Percentiles rank a stretch among this genome's conserved stretches.
These are phyloP conservation scores for Chelonoidis abingdonii DNA, from an alignment of 2,113 vertebrate genomes.

Conservation along the genomic window DNA sequence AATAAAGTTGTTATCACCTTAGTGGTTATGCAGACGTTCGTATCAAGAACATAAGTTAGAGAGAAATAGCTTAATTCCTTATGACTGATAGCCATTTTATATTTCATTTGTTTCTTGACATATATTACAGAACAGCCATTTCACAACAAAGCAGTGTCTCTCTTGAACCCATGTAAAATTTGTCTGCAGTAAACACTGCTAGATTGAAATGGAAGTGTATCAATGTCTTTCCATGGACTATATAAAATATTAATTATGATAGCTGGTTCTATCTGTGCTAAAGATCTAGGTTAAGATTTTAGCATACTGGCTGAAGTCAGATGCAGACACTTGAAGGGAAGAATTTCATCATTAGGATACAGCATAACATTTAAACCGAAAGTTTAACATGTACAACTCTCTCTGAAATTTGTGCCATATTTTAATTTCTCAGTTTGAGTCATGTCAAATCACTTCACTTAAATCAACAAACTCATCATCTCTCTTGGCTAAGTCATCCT, in stretches of 20 bases:
- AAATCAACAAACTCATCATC: slow-evolving; percentile 86
- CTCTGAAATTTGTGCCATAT: not conserved
- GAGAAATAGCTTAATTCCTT: not conserved
- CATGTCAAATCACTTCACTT: slow-evolving; percentile 57
- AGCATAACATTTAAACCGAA: not conserved
- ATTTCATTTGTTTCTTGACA: not conserved
- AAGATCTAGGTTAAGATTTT: not conserved
- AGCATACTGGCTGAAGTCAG: not conserved
- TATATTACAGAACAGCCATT: not conserved
- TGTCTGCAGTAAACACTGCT: not conserved
- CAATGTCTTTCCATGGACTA: not conserved
- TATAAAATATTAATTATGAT: not conserved
- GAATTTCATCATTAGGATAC: not conserved
- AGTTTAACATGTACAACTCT: not conserved
- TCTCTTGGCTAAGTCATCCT: slow-evolving; percentile 84
- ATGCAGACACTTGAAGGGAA: not conserved
- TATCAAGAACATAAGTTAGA: not conserved
- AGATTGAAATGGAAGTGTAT: slow-evolving; percentile 2
- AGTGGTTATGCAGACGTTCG: not conserved
- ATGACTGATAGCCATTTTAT: not conserved
- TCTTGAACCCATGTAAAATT: not conserved
- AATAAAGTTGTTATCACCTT: not conserved
- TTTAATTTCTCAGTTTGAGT: not conserved
- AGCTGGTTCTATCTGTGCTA: not conserved
- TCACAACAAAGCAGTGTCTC: not conserved